Percentiles rank a stretch among this genome's conserved stretches.
phyloP scores from a whole-genome alignment of 2,888 invertebrate species.

The Empis stercorea region DNA sequence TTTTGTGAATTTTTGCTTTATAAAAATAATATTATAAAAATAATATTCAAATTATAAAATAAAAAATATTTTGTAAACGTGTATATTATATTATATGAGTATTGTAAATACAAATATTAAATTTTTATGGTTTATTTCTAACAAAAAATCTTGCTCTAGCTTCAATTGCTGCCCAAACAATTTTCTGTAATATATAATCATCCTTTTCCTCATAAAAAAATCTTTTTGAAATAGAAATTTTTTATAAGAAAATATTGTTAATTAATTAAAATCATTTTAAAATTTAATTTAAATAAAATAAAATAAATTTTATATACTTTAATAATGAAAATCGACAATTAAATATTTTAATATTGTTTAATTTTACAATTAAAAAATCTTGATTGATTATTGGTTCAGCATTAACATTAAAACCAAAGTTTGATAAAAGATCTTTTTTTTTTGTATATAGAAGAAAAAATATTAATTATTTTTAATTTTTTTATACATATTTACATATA shows the following conservation, averaged over 20 bases:
- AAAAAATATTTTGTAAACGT: neutral
- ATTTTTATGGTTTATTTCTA: neutral
- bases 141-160: neutral
- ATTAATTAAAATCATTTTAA: neutral
- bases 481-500: neutral
- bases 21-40: no score
- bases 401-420: neutral
- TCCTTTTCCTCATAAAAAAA: no score
- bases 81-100: no score
- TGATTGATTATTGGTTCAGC: neutral
- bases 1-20: neutral
- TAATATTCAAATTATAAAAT: no score
- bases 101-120: neutral
- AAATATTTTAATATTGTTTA: neutral
- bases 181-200: neutral
- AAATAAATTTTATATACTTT: neutral
- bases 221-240: neutral
- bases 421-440: neutral
- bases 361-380: neutral
- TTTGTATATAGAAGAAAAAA: no score
- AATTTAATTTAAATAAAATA: neutral
- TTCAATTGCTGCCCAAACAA: neutral
- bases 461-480: neutral
- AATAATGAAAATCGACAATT: neutral
- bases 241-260: neutral